Evolutionary conservation across 2,888 invertebrate species (phyloP).

Genomic region (Thelaira solivaga): DNA sequence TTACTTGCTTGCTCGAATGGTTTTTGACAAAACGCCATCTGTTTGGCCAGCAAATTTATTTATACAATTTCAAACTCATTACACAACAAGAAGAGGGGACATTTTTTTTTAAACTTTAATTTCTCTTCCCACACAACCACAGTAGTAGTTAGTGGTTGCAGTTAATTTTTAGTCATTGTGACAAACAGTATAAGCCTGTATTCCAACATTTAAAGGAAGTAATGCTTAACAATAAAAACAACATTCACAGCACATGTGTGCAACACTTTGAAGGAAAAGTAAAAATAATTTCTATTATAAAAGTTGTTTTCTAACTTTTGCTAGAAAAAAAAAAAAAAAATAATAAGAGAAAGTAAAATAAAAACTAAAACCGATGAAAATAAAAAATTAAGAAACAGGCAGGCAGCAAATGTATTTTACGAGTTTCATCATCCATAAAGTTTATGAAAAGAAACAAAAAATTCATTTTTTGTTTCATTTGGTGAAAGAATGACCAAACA

Average conservation of each 20-base stretch:
- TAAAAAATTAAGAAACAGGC: constrained; percentile 29
- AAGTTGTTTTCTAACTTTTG: constrained; percentile 22
- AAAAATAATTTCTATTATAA: constrained; percentile 31
- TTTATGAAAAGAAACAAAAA: constrained; percentile 13
- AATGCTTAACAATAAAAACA: not conserved
- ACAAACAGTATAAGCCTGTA: too few relatives aligned
- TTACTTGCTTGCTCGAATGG: too few relatives aligned
- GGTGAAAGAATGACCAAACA: too few relatives aligned
- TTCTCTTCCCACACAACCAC: too few relatives aligned
- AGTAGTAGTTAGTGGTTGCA: too few relatives aligned
- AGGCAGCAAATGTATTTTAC: constrained; percentile 59
- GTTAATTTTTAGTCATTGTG: too few relatives aligned
- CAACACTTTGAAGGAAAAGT: not conserved
- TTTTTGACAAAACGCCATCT: too few relatives aligned
- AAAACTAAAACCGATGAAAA: not conserved
- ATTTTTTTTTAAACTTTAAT: too few relatives aligned
- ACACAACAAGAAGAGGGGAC: too few relatives aligned
- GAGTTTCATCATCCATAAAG: not conserved
- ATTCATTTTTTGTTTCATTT: constrained; percentile 45
- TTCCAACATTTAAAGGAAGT: too few relatives aligned
- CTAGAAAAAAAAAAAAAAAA: constrained; percentile 15
- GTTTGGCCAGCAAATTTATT: too few relatives aligned
- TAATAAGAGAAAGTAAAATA: not conserved
- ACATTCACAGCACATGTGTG: not conserved
- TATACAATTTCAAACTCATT: too few relatives aligned